phyloP scores from a whole-genome alignment of 1,140 invertebrate genomes.

The Macrobrachium nipponense region DNA sequence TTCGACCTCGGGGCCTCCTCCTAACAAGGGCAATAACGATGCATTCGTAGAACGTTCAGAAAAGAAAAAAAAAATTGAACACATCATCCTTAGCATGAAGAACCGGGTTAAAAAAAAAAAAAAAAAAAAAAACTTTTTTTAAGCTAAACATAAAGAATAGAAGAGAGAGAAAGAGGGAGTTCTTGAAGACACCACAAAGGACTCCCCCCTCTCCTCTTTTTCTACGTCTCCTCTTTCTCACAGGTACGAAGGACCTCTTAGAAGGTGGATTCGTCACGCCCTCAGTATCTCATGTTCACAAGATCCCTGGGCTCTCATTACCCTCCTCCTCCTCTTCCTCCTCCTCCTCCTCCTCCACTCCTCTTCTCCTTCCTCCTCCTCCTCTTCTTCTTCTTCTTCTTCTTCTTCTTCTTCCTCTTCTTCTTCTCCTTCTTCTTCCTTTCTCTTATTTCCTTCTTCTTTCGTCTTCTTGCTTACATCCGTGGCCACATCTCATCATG shows the following conservation, averaged over 20 bases:
- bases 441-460: background rate
- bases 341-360: background rate
- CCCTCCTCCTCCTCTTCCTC: background rate
- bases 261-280: constrained; percentile 12
- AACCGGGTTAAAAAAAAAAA: too few species aligned
- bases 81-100: too few species aligned
- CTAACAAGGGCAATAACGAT: too few species aligned
- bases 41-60: too few species aligned
- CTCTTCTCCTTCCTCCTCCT: background rate
- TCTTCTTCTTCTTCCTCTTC: background rate
- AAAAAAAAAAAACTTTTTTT: too few species aligned
- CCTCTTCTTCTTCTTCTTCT: background rate
- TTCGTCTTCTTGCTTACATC: background rate
- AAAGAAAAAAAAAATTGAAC: too few species aligned
- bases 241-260: constrained; percentile 3
- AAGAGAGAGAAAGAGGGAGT: background rate
- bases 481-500: too few species aligned
- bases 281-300: background rate
- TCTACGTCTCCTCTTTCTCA: background rate
- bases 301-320: background rate
- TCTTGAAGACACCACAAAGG: constrained; percentile 1
- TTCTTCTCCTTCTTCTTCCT: background rate
- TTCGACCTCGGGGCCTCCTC: too few species aligned
- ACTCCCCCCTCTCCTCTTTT: background rate
- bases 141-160: too few species aligned